Evolutionary conservation across 2,888 invertebrate genomes (phyloP), one percentile per base, ranked within the genome.

Genomic region (Hypselothyrea guttata): DNA sequence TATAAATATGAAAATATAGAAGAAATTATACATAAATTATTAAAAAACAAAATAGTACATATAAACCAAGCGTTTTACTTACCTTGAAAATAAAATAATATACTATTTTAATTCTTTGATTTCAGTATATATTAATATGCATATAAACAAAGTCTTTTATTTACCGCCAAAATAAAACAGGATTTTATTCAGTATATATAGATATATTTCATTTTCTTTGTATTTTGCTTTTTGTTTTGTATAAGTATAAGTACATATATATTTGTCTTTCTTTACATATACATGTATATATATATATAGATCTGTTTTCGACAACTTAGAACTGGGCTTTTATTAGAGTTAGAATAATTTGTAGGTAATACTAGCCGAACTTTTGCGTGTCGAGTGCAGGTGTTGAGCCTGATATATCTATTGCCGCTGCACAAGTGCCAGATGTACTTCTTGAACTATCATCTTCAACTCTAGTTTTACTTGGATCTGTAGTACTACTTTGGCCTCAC

Each of bases 1-100:
- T 70, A 86, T 81, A 86, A 81, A 83, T 73, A 78, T 75, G 75
- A 84, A 85, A 84, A 83, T 83, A 85, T 85, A 85, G 85, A 77
- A 79, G 65, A 79, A 86, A 86, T 83, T 86, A 84, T 83, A 81
- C 82, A 75, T 78, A 81, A 79, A 84, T 72, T 65, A 70, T 74
- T 57, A 61, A 73, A 62, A 58, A 51, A 59, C 59, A 65, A 13
- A 30, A 28, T n/a, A n/a, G n/a, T n/a, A n/a, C n/a, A 62, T 63
- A 51, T 44, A 31, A 47, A 62, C n/a, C 62, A 58, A 53, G 53
- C 7, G 38, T 66, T 69, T 72, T 18, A 57, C 22, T 64, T 51
- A 11, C 47, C 27, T 7, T 16, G n/a, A n/a, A n/a, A n/a, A n/a
- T n/a, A n/a, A n/a, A n/a, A n/a, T n/a, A n/a, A n/a, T n/a, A n/a